Evolutionary conservation across 2,113 vertebrate genomes (phyloP), one percentile per base, ranked within the genome.

Genomic region (Physeter macrocephalus): DNA sequence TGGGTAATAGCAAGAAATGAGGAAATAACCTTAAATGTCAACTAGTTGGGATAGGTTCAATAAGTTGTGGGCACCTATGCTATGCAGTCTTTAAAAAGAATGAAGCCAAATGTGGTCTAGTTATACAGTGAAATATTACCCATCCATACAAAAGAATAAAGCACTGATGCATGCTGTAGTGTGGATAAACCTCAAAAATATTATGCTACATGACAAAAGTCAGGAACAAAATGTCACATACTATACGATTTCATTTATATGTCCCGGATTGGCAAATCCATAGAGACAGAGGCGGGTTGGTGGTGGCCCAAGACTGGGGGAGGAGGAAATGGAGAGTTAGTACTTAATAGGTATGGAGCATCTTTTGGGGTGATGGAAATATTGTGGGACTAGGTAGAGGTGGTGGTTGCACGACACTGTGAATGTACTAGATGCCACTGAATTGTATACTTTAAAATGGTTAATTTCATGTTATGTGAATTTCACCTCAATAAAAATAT

Each of bases 161-260:
- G 46, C 0, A 25, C 23, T 6, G 9, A 29, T 14, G 3, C 0
- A 5, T 1, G 57, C 74, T n/a, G 3, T 25, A n/a, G n/a, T 9
- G 36, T 62, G 61, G 57, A 36, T 21, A 34, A 61, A 43, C 7
- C 67, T 77, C 17, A 3, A 62, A 57, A 71, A 69, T 18, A 39
- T 49, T 27, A 13, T 14, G 54, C 34, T 82, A 46, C 57, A 6
- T n/a, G 81, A 43, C 31, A 57, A 46, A 52, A 36, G 54, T 43
- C 36, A 57, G 43, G 13, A 27, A 39, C 25, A 54, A 54, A 57
- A 81, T n/a, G 21, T 64, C 43, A 54, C 54, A 2, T 21, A 13
- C 7, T 12, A 1, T 62, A 15, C 21, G 10, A 31, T 39, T 49
- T 23, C 57, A 72, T 36, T 29, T 52, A 11, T 27, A 12, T 67